Evolutionary conservation across 2,797 vertebrate genomes (phyloP).

Genomic region (Borostomias antarcticus): DNA sequence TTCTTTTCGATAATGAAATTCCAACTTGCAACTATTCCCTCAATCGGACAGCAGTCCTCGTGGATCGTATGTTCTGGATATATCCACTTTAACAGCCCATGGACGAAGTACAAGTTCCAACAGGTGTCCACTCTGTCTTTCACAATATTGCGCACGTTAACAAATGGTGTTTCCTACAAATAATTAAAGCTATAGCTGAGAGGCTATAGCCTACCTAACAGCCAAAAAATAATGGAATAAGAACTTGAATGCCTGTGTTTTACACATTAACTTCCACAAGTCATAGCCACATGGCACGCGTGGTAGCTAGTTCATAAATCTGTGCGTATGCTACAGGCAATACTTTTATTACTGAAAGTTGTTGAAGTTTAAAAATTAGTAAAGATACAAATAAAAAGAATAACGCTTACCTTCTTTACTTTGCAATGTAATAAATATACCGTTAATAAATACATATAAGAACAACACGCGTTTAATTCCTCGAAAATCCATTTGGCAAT

Average conservation of each 20-base stretch:
- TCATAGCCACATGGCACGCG: not conserved
- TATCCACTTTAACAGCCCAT: too few relatives aligned
- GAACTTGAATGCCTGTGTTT: not conserved
- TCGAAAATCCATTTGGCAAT: conserved; percentile 71
- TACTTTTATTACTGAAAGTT: not conserved
- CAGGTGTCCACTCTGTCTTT: too few relatives aligned
- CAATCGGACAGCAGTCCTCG: too few relatives aligned
- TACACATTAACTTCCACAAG: not conserved
- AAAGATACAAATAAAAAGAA: not conserved
- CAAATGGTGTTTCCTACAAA: not conserved
- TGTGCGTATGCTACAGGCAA: not conserved
- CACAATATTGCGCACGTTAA: not conserved
- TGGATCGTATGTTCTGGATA: too few relatives aligned
- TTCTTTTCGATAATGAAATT: too few relatives aligned
- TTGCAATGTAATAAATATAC: conserved; percentile 73
- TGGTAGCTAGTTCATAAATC: not conserved
- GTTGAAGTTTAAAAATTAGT: not conserved
- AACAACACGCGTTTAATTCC: conserved; percentile 71
- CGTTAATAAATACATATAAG: conserved; percentile 72
- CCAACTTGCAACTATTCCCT: too few relatives aligned
- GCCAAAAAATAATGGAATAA: not conserved
- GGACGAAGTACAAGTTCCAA: too few relatives aligned
- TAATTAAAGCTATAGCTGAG: not conserved
- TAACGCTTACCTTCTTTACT: conserved; percentile 77
- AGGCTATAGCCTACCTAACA: not conserved